phyloP scores from a whole-genome alignment of 2,797 vertebrate genomes.

The Lacerta agilis region DNA sequence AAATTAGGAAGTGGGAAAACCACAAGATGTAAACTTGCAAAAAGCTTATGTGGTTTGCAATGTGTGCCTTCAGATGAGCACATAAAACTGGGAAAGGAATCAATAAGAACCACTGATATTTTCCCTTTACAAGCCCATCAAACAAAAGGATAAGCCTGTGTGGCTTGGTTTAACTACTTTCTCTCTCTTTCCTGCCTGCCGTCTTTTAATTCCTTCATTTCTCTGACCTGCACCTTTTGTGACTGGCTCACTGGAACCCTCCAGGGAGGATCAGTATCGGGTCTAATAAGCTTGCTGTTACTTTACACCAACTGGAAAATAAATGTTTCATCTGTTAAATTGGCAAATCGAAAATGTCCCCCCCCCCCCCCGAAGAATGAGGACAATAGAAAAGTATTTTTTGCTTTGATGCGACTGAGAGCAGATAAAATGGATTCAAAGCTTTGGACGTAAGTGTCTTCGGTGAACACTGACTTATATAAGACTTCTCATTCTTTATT shows the following conservation, averaged over 20 bases:
- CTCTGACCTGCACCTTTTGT: constrained; percentile 66
- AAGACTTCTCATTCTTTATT: constrained; percentile 54
- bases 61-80: background rate
- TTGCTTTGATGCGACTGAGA: constrained; percentile 36
- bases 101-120: background rate
- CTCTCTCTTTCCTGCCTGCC: constrained; percentile 46
- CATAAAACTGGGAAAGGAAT: background rate
- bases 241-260: constrained; percentile 68
- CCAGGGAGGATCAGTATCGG: constrained; percentile 73
- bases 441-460: constrained; percentile 46
- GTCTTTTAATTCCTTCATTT: constrained; percentile 62
- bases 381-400: constrained; percentile 29
- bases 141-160: background rate
- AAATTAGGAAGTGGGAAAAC: fast-evolving
- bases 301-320: constrained; percentile 71
- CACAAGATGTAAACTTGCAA: fast-evolving
- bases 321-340: constrained; percentile 71
- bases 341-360: constrained; percentile 35
- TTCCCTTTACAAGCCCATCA: background rate
- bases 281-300: constrained; percentile 76
- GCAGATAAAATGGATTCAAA: constrained; percentile 38
- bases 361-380: background rate
- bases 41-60: background rate
- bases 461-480: constrained; percentile 42
- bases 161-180: constrained; percentile 38